Evolutionary conservation across 23 tunicate species (phyloP), one percentile per base, ranked within the genome.

Genomic region (Trididemnum nubilum): DNA sequence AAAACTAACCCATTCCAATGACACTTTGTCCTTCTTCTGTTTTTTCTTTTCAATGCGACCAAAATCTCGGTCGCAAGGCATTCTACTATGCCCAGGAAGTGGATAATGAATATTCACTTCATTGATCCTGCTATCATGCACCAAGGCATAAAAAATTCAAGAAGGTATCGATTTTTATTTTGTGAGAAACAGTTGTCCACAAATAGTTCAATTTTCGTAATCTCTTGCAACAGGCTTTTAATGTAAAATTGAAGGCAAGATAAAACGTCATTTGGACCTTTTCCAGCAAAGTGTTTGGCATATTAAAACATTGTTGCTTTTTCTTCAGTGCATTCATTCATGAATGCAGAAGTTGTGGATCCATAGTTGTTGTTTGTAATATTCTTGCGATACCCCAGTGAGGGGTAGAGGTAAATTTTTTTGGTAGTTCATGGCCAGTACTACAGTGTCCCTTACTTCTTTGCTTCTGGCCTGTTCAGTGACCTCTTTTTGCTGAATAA

Each of bases 101-200:
- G 54, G 54, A 7, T 44, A 44, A 44, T 44, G 15, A 7, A 44
- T 7, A 44, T 44, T 9, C 12, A 44, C 54, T 44, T 44, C 54
- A 44, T 44, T 15, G 9, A 44, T 9, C 54, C 54, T 44, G 54
- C 54, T 44, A 44, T 44, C 15, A 15, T n/a, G n/a, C n/a, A 15
- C 54, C 12, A 44, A 7, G 5, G 74, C 74, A 33, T 69, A n/a
- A 9, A 73, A 27, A 37, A 73, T 21, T 25, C 58, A 19, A 39
- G 28, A 9, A 73, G 9, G 30, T 40, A 73, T n/a, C 58, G 24
- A 31, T 73, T 73, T 19, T 73, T 73, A 40, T 73, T 73, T 30
- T 73, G 78, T 21, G 78, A 73, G 29, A 73, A 73, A 30, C 78
- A 73, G 78, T 73, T 73, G 58, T 73, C 78, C 2, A 58, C 78